Conservation (phyloP, 2,888 invertebrate genomes). For the Deroplatys truncata region DNA sequence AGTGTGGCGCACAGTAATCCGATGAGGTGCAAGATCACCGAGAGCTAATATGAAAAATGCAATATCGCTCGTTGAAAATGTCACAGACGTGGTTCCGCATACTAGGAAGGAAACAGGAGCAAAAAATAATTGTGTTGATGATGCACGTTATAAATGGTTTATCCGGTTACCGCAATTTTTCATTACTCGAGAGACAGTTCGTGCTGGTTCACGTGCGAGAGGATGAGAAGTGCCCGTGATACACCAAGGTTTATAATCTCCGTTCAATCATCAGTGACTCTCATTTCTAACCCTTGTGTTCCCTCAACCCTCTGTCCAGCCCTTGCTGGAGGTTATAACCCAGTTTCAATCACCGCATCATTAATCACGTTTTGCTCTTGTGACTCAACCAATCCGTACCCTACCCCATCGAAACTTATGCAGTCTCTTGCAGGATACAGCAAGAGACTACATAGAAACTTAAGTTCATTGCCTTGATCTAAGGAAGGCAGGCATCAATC, state of each 20-base stretch:
- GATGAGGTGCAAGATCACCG: not conserved
- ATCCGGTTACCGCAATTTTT: not conserved
- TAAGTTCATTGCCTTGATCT: too few species aligned
- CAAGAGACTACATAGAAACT: not conserved
- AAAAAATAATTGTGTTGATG: not conserved
- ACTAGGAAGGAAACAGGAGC: not conserved
- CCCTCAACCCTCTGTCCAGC: not conserved
- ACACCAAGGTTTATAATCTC: conserved; percentile 1
- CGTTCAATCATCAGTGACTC: conserved; percentile 14
- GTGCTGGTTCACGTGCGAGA: not conserved
- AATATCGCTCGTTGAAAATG: not conserved
- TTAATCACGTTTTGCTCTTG: conserved; percentile 15
- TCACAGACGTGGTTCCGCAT: not conserved
- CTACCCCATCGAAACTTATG: not conserved
- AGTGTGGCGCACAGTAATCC: not conserved
- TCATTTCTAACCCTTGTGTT: not conserved
- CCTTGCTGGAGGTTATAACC: not conserved
- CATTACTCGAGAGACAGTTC: not conserved
- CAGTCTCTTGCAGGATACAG: not conserved
- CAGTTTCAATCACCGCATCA: conserved; percentile 20
- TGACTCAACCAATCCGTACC: not conserved
- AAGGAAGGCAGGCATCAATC: too few species aligned
- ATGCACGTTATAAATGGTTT: conserved; percentile 1
- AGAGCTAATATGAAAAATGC: not conserved
- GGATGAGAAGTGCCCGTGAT: not conserved